phyloP scores from a whole-genome alignment of 2,888 invertebrate species.

The Sminthurides aquaticus region DNA sequence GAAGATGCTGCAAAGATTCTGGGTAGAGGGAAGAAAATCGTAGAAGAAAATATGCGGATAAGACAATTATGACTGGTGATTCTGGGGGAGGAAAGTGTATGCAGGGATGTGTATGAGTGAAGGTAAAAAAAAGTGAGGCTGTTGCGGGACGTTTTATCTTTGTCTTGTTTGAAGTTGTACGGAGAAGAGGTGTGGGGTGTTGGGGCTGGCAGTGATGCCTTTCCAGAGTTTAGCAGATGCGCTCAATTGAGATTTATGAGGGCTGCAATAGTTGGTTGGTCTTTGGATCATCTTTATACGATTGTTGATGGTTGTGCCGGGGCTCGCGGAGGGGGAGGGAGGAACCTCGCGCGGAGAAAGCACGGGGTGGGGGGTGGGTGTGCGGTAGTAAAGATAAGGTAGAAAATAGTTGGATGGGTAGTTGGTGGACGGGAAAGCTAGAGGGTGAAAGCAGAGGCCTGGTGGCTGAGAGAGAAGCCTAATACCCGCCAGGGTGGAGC shows the following conservation, averaged over 20 bases:
- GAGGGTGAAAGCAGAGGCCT: background rate
- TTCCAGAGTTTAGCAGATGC: constrained; percentile 7
- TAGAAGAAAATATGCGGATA: too few relatives aligned
- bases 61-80: too few relatives aligned
- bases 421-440: background rate
- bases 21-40: too few relatives aligned
- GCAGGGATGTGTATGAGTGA: too few relatives aligned
- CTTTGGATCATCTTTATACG: constrained; percentile 16
- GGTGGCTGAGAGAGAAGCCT: background rate
- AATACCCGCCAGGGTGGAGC: too few relatives aligned
- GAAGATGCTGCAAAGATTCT: too few relatives aligned
- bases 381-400: background rate
- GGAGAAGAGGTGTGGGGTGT: background rate
- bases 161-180: background rate
- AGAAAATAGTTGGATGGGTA: background rate
- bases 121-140: too few relatives aligned
- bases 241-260: constrained; percentile 42
- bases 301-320: background rate
- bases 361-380: background rate
- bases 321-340: background rate
- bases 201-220: background rate
- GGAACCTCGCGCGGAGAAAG: too few relatives aligned
- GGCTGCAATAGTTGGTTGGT: background rate
- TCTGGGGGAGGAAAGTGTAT: too few relatives aligned
- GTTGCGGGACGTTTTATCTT: background rate